Base-by-base conservation (phyloP, 2,797 vertebrate genomes). In the Alfaro cultratus region DNA sequence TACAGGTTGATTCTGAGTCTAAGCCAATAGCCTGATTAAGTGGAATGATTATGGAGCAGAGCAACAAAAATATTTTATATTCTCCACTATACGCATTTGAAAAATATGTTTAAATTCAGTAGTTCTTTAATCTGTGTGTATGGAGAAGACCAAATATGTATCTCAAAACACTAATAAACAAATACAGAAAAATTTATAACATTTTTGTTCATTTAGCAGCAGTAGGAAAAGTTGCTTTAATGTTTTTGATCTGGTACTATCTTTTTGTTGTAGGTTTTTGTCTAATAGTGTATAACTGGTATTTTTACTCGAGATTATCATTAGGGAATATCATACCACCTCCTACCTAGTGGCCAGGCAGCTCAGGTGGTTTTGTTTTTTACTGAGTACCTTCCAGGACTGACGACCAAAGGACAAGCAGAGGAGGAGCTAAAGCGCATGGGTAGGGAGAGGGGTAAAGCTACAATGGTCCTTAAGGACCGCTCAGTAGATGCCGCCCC, bases 401-500 rank as follows among this genome's bases (percentile, higher is more conserved):
- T 84, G 57, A 55, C 81, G 77, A 39, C 77, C 53, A 68, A 21
- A 18, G 76, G 72, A 68, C 36, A 26, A 83, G 80, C 47, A 89
- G 73, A 82, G 47, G 83, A 80, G 78, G 77, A 71, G 41, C 76
- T 80, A 85, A 80, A 64, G 45, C 45, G 73, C 47, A 39, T 67
- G 47, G 64, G 62, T 62, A 43, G 23, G 73, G 60, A 74, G 47
- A 53, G 34, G 71, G 76, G 80, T 78, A 88, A 83, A 87, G 82
- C 87, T 87, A 83, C 83, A 80, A 15, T 55, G 73, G 88, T 91
- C 91, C 88, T 91, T 85, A 76, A 93, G 91, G 91, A 92, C 80
- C 87, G 88, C 89, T 90, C 84, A 85, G 88, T 84, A 85, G 91
- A 90, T 85, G 75, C 89, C 89, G 90, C 86, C 73, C 88, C 86